Conservation (phyloP, 1,140 invertebrate genomes). For the Zaprionus nigranus region DNA sequence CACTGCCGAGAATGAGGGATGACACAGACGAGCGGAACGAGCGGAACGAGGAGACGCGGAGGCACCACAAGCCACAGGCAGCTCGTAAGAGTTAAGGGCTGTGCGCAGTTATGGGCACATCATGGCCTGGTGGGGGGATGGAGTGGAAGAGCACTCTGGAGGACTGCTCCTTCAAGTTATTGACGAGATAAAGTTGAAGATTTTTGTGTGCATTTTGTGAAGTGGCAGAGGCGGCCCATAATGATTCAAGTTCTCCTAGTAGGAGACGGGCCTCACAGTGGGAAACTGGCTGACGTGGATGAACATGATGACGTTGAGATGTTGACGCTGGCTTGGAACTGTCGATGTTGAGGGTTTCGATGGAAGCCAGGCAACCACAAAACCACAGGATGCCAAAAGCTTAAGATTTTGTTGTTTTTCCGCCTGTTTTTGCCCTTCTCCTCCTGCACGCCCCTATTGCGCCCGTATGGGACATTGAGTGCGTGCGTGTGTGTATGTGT, state of each 20-base stretch:
- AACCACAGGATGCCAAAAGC: constrained; percentile 43
- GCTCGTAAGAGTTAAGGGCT: constrained; percentile 18
- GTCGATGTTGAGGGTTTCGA: constrained; percentile 37
- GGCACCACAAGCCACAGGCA: constrained; percentile 33
- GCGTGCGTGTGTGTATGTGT: neutral
- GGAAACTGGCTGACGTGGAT: constrained; percentile 31
- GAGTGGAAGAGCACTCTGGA: constrained; percentile 1
- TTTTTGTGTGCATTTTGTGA: constrained; percentile 82
- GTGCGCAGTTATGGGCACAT: neutral
- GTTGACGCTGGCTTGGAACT: constrained; percentile 42
- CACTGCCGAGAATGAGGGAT: neutral
- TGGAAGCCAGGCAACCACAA: constrained; percentile 34
- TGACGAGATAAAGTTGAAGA: constrained; percentile 82
- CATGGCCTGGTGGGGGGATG: no score
- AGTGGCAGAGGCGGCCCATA: constrained; percentile 72
- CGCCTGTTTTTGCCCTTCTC: constrained; percentile 13
- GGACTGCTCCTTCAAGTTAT: constrained; percentile 65
- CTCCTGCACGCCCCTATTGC: neutral
- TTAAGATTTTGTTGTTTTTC: constrained; percentile 32
- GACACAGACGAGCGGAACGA: no score
- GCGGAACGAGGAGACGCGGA: neutral
- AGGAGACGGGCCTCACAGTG: constrained; percentile 5
- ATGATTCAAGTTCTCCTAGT: constrained; percentile 62
- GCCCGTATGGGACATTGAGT: neutral
- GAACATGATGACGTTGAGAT: constrained; percentile 42